A percentile compares a stretch with the other conserved stretches of the same genome.
phyloP scores from a whole-genome alignment of 1,140 invertebrate species.

The Harlomillsia oculata region DNA sequence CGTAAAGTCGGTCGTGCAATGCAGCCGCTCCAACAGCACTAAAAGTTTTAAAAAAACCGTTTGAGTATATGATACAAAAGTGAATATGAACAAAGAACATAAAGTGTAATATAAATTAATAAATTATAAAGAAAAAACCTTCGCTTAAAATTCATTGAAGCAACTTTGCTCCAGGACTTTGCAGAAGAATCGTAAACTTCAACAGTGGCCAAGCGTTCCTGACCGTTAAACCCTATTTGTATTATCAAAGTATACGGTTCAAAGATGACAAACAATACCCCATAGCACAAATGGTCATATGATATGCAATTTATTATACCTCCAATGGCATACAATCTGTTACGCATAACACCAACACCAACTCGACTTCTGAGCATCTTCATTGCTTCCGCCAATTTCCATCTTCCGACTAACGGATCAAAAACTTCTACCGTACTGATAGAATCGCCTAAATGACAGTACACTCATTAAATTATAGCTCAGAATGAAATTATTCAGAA shows the following conservation, averaged over 20 bases:
- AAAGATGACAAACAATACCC: conserved; percentile 47
- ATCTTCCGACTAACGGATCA: conserved; percentile 60
- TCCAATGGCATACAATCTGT: conserved; percentile 62
- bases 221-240: conserved; percentile 64
- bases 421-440: conserved; percentile 78
- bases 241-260: too few relatives aligned
- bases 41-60: conserved; percentile 25
- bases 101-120: not conserved
- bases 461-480: not conserved
- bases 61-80: not conserved
- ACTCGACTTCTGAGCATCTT: conserved; percentile 71
- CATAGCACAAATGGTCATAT: conserved; percentile 14
- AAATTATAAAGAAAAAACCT: conserved; percentile 50
- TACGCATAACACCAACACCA: conserved; percentile 70
- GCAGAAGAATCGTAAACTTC: conserved; percentile 71
- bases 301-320: conserved; percentile 40
- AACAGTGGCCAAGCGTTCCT: conserved; percentile 70
- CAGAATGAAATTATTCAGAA: not conserved
- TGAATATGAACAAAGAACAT: not conserved
- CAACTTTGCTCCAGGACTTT: conserved; percentile 66
- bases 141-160: conserved; percentile 72
- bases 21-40: conserved; percentile 79
- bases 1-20: conserved; percentile 67
- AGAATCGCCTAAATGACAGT: conserved; percentile 55
- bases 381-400: conserved; percentile 75